A percentile compares a stretch with the other conserved stretches of the same genome.
Evolutionary conservation across 2,797 vertebrate species (phyloP).

Genomic region (Caiman crocodilus): DNA sequence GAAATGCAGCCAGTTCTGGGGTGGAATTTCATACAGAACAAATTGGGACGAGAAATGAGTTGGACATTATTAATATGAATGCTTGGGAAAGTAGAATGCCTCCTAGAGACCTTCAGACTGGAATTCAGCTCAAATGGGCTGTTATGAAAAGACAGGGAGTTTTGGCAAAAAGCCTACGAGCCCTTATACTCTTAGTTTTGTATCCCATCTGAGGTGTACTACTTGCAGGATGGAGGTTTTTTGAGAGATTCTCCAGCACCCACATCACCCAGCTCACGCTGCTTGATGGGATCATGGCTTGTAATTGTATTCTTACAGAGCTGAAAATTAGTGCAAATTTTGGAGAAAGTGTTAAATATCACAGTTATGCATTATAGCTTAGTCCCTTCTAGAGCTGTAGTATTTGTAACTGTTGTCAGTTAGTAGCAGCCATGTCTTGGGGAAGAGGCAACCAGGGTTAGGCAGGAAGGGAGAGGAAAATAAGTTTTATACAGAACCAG

Average conservation of each 20-base stretch:
- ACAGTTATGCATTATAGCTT: neutral
- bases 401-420: neutral
- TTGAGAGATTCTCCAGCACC: too few species aligned
- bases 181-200: neutral
- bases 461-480: neutral
- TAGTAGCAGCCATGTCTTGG: neutral
- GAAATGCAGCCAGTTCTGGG: neutral
- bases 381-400: rapidly evolving
- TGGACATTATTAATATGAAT: neutral
- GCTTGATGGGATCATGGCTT: neutral
- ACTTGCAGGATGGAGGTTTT: rapidly evolving
- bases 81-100: rapidly evolving
- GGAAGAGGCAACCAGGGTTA: neutral
- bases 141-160: neutral
- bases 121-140: neutral
- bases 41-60: neutral
- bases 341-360: neutral
- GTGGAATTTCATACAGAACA: neutral
- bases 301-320: neutral
- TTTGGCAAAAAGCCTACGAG: neutral
- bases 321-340: neutral
- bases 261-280: rapidly evolving
- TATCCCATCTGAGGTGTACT: neutral
- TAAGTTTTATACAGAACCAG: neutral
- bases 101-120: neutral